Evolutionary conservation across 2,888 invertebrate genomes (phyloP).

Genomic region (Tetranychus truncatus): DNA sequence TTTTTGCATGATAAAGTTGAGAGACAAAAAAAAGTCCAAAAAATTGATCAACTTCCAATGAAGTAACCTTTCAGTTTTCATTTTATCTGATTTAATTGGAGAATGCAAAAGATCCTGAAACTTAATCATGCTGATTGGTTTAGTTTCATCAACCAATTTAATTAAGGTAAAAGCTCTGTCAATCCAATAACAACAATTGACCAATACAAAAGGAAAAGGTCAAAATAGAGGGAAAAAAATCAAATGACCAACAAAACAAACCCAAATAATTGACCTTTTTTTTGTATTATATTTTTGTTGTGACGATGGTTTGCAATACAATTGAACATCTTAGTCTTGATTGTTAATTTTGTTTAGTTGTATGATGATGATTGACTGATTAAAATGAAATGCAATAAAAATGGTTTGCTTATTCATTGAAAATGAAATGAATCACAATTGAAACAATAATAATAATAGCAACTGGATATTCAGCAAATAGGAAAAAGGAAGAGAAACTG

Average conservation of each 20-base stretch:
- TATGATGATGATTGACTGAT: neutral
- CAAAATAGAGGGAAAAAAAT: no score
- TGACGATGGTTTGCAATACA: neutral
- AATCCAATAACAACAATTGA: neutral
- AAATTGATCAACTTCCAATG: no score
- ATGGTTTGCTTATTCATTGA: neutral
- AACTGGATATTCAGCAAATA: neutral
- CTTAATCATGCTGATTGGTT: neutral
- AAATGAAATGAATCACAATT: no score
- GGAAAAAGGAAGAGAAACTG: neutral
- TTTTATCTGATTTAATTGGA: no score
- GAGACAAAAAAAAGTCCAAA: no score
- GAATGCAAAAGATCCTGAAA: neutral
- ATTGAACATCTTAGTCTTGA: neutral
- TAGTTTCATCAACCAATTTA: neutral
- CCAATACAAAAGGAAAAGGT: neutral
- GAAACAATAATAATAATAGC: no score
- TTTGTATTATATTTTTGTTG: neutral
- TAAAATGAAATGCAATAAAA: neutral
- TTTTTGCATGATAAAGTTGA: no score
- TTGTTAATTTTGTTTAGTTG: neutral
- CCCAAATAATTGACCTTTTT: neutral
- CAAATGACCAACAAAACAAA: neutral
- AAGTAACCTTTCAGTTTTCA: no score
- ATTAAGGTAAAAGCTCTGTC: neutral